Base-by-base conservation (phyloP, 2,797 vertebrate species). In the Yasuhikotakia modesta region DNA sequence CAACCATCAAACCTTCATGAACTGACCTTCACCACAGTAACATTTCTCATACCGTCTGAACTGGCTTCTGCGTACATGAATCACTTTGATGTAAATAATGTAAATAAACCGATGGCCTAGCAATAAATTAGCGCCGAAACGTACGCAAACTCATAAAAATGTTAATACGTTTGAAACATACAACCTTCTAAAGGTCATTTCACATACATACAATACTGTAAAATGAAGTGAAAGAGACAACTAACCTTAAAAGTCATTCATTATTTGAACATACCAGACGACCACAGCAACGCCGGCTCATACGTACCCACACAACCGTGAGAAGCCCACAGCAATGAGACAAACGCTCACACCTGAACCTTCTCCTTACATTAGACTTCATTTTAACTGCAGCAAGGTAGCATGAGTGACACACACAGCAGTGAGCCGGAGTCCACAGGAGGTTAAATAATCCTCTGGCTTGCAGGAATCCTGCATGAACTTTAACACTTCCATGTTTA, bases 371-470 rank as follows among this genome's bases (percentile, higher is more conserved):
- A 8, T 65, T 14, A n/a, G 5, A 52, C 39, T 55, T 63, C 17
- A 72, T 48, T 76, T 66, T 45, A 21, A 73, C 45, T 63, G 68
- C 27, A 64, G 63, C 53, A 27, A 61, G 46, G 50, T 39, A 5
- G 14, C 60, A 39, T 22, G 12, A 70, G 35, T 16, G 24, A 50
- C 32, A 16, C 63, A 12, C 46, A 32, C 13, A 65, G 16, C 46
- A 69, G 55, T 4, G 35, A 22, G 12, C 27, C 35, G 57, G 48
- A 48, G 57, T 63, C 21, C 39, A 67, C n/a, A 4, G 65, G 5
- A 63, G n/a, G 43, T 64, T 35, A 50, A 78, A 78, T 79, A 74
- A 79, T 30, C 71, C 71, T 19, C 43, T 46, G 35, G 21, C 68
- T 71, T 65, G 39, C 60, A 32, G 72, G 60, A 78, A 73, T 73